Percentiles rank a stretch among this genome's conserved stretches.
These are phyloP conservation scores for Zeus faber DNA, from an alignment of 2,113 vertebrate genomes.

Conservation along the genomic window DNA sequence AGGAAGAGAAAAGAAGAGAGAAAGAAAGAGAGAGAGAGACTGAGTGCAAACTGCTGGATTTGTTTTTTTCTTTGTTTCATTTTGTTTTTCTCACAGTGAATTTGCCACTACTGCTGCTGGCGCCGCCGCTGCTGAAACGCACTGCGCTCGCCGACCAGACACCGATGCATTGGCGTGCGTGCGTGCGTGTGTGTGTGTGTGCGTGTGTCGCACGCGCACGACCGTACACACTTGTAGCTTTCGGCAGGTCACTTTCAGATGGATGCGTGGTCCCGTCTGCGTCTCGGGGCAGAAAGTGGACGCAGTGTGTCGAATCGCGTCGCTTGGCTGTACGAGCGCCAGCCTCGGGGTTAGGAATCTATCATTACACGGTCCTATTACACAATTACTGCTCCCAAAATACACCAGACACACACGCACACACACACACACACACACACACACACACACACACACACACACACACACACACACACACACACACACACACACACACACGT, in stretches of 20 bases:
- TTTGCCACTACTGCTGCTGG: neutral
- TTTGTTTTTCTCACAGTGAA: too few species aligned
- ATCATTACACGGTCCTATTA: conserved; percentile 37
- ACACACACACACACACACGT: neutral
- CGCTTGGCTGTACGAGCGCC: conserved; percentile 19
- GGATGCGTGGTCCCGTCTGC: conserved; percentile 14
- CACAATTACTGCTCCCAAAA: conserved; percentile 33
- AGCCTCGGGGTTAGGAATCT: conserved; percentile 31
- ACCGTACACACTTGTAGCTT: neutral
- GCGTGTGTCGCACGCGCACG: neutral
- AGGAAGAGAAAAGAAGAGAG: too few species aligned
- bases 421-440: conserved; percentile 5
- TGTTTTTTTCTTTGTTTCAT: too few species aligned
- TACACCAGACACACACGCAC: conserved; percentile 4
- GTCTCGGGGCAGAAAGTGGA: conserved; percentile 25
- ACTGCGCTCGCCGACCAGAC: neutral
- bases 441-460: conserved; percentile 9
- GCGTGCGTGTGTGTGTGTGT: neutral
- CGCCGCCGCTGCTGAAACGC: neutral
- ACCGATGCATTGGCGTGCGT: neutral
- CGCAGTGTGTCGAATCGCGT: conserved; percentile 23
- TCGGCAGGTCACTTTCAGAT: conserved; percentile 1
- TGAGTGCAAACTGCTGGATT: conserved; percentile 3
- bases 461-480: conserved; percentile 13
- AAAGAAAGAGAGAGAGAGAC: too few species aligned